Percentiles rank a stretch among this genome's conserved stretches.
Conservation (phyloP, 2,797 vertebrate species). For the Manis pentadactyla region DNA sequence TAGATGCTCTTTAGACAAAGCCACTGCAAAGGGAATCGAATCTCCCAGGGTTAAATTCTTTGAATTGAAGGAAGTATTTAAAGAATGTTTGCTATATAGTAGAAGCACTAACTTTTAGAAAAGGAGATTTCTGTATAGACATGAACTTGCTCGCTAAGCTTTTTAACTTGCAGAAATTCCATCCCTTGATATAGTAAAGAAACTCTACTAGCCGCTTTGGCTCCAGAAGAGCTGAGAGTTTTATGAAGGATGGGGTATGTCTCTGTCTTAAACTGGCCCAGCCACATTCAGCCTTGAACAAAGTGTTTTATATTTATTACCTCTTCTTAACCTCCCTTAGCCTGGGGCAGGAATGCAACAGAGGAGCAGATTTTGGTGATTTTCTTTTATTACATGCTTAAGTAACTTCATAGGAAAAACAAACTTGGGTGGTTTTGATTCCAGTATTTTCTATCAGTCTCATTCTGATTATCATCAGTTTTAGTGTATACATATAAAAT, state of each 20-base stretch:
- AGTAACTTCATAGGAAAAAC: conserved; percentile 42
- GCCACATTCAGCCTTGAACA: not conserved
- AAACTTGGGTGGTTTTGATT: conserved; percentile 7
- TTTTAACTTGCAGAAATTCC: conserved; percentile 56
- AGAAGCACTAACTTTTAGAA: conserved; percentile 42
- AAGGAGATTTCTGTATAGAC: conserved; percentile 34
- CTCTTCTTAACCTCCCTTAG: not conserved
- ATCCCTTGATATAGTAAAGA: not conserved
- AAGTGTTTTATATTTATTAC: not conserved
- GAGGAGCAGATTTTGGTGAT: conserved; percentile 36
- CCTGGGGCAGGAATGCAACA: not conserved
- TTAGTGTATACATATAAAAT: not conserved
- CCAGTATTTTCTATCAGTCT: not conserved
- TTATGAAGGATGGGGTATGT: not conserved
- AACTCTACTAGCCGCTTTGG: not conserved
- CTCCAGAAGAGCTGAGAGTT: conserved; percentile 19
- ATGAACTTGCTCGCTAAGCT: conserved; percentile 8
- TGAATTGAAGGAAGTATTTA: conserved; percentile 25
- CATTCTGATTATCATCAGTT: conserved; percentile 28
- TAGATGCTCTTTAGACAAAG: not conserved
- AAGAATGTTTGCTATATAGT: conserved; percentile 15
- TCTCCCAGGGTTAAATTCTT: conserved; percentile 10
- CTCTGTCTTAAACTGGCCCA: not conserved
- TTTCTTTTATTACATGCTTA: not conserved
- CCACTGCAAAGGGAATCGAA: not conserved